phyloP scores from a whole-genome alignment of 2,113 vertebrate genomes.

The Fulmarus glacialis region DNA sequence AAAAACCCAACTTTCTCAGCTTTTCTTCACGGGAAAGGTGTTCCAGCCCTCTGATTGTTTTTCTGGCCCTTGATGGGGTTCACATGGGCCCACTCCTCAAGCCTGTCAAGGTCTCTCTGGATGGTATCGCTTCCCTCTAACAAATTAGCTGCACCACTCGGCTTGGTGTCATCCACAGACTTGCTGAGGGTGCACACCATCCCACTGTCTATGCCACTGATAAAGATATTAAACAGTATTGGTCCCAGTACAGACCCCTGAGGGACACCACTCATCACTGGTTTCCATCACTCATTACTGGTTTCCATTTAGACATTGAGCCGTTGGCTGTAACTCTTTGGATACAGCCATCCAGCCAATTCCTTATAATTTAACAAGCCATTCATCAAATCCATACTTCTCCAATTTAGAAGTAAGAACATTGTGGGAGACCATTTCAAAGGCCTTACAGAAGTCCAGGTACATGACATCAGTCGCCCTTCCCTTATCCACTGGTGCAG shows the following conservation, averaged over 20 bases:
- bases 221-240: neutral
- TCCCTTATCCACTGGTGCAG: neutral
- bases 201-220: neutral
- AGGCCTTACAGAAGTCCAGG: neutral
- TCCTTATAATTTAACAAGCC: neutral
- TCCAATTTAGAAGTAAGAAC: neutral
- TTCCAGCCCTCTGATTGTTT: neutral
- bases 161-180: neutral
- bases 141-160: neutral
- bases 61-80: neutral
- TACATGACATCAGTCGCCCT: neutral
- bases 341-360: neutral
- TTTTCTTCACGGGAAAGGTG: neutral
- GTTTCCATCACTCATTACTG: neutral
- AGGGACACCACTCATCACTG: neutral
- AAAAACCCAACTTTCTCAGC: neutral
- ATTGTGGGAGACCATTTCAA: neutral
- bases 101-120: neutral
- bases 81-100: neutral
- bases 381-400: neutral
- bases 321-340: neutral
- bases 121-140: neutral
- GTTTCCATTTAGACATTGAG: neutral
- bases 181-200: neutral
- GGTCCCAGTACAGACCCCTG: neutral